A percentile compares a stretch with the other conserved stretches of the same genome.
phyloP scores from a whole-genome alignment of 2,888 invertebrate genomes.

The Eulithis prunata region DNA sequence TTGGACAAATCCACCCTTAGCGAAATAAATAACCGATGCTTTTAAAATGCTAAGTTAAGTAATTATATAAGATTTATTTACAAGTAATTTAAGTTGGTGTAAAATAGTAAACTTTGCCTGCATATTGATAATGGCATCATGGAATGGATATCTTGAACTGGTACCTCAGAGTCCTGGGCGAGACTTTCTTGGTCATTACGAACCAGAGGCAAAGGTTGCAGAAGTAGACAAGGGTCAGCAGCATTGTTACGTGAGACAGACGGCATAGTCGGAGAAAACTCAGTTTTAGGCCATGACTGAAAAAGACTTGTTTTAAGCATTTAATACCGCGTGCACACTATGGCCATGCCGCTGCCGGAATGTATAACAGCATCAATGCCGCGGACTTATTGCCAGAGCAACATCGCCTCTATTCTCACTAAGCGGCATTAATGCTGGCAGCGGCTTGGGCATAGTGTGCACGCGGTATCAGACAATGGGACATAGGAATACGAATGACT shows the following conservation, averaged over 20 bases:
- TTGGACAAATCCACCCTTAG: too few relatives aligned
- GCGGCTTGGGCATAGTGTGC: too few relatives aligned
- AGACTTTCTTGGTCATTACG: constrained; percentile 68
- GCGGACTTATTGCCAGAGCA: too few relatives aligned
- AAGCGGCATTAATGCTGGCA: too few relatives aligned
- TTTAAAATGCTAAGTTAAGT: constrained; percentile 29
- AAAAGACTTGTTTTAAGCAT: constrained; percentile 45
- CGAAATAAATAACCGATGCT: not conserved
- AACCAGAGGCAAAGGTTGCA: constrained; percentile 77
- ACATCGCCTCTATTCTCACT: too few relatives aligned
- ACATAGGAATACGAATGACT: constrained; percentile 1
- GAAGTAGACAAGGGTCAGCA: constrained; percentile 72
- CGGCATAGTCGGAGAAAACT: constrained; percentile 73
- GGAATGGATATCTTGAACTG: constrained; percentile 63
- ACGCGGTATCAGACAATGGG: too few relatives aligned
- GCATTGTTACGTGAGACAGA: constrained; percentile 75
- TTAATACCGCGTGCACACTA: too few relatives aligned
- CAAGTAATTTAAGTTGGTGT: constrained; percentile 27
- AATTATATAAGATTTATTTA: constrained; percentile 41
- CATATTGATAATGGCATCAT: constrained; percentile 29
- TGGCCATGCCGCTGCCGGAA: too few relatives aligned
- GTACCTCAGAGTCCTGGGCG: constrained; percentile 65
- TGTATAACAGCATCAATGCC: too few relatives aligned
- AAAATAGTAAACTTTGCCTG: constrained; percentile 12
- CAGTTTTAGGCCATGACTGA: constrained; percentile 70